Evolutionary conservation across 2,888 invertebrate species (phyloP).

Genomic region (Dynastes hyllus): DNA sequence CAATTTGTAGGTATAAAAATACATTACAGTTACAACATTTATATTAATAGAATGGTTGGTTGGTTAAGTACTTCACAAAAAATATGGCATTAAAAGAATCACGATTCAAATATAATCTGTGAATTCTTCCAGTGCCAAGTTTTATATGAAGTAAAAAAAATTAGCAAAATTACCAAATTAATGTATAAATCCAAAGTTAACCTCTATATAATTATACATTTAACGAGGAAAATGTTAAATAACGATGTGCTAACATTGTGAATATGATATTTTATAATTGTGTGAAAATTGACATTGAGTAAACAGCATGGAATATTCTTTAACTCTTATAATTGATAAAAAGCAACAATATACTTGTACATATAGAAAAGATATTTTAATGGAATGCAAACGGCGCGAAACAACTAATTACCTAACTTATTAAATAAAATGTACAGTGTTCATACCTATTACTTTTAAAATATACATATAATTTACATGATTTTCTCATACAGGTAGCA

Average conservation of each 20-base stretch:
- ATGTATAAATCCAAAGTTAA: background rate
- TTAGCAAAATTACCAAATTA: conserved; percentile 4
- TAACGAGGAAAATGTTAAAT: background rate
- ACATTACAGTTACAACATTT: too few species aligned
- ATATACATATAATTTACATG: too few species aligned
- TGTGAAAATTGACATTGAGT: conserved; percentile 27
- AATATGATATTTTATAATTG: conserved; percentile 1
- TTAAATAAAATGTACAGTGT: too few species aligned
- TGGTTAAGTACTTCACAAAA: conserved; percentile 64
- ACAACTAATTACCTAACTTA: too few species aligned
- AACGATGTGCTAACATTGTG: conserved; percentile 9
- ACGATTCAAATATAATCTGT: conserved; percentile 77
- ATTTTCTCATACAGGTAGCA: too few species aligned
- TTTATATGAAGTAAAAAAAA: conserved; percentile 63
- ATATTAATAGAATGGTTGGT: background rate
- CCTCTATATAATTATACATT: background rate
- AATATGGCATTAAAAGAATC: conserved; percentile 80
- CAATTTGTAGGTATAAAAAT: too few species aligned
- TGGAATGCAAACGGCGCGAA: too few species aligned
- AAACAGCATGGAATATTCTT: background rate
- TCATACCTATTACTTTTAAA: too few species aligned
- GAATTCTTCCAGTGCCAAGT: conserved; percentile 83
- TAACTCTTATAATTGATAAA: too few species aligned
- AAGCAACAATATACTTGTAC: too few species aligned
- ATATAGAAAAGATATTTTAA: too few species aligned